Evolutionary conservation across 1,140 invertebrate genomes (phyloP).

Genomic region (Phthorimaea operculella): DNA sequence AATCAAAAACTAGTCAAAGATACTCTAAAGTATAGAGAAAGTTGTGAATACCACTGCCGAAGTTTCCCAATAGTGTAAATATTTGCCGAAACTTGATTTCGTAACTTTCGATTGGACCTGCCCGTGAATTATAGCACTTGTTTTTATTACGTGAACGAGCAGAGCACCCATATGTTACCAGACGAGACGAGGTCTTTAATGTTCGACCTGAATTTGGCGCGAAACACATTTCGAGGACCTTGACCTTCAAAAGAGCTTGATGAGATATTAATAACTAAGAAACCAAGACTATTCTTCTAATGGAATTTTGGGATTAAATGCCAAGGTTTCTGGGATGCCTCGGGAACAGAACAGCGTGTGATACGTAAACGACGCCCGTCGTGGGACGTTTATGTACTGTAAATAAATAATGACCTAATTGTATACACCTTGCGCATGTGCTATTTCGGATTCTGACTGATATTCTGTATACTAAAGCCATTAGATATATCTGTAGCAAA

Average conservation of each 20-base stretch:
- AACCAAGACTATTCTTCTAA: no score
- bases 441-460: conserved; percentile 55
- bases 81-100: conserved; percentile 24
- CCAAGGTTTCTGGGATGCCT: conserved; percentile 33
- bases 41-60: conserved; percentile 23
- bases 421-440: conserved; percentile 43
- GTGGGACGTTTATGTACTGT: conserved; percentile 38
- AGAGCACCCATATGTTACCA: no score
- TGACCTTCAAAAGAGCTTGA: conserved; percentile 2
- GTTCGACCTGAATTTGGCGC: no score
- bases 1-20: conserved; percentile 10
- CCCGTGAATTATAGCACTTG: conserved; percentile 17
- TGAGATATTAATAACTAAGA: no score
- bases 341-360: conserved; percentile 17
- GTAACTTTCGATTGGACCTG: conserved; percentile 19
- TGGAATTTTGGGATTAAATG: conserved; percentile 24
- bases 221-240: not conserved
- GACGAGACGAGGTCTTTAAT: no score
- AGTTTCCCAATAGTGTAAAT: conserved; percentile 26
- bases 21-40: conserved; percentile 30
- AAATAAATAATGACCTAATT: conserved; percentile 68
- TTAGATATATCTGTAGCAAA: not conserved
- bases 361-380: conserved; percentile 39
- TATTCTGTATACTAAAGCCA: conserved; percentile 6
- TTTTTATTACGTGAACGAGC: conserved; percentile 7